phyloP scores from a whole-genome alignment of 2,113 vertebrate genomes.

The Hylia prasina region DNA sequence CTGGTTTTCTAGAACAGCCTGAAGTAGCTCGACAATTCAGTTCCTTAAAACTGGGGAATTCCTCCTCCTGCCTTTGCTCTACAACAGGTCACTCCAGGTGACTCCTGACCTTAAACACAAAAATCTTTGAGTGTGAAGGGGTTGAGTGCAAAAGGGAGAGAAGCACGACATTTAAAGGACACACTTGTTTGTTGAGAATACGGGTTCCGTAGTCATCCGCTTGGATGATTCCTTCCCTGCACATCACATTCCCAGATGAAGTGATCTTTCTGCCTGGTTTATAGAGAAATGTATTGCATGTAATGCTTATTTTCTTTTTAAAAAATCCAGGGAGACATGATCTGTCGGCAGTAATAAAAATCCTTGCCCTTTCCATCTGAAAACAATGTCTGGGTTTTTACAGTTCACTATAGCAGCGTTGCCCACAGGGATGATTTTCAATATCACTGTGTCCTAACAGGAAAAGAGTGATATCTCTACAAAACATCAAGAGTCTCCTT shows the following conservation, averaged over 20 bases:
- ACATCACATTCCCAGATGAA: neutral
- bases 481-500: neutral
- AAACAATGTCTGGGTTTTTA: neutral
- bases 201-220: accelerated
- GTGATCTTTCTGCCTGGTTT: neutral
- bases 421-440: neutral
- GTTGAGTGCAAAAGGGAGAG: neutral
- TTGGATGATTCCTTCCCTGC: neutral
- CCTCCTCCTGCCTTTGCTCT: neutral
- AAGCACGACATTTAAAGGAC: neutral
- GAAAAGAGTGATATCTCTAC: neutral
- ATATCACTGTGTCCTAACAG: neutral
- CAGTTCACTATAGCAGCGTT: neutral
- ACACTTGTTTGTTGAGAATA: neutral
- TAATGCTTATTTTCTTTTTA: neutral
- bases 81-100: neutral
- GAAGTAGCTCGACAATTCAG: neutral
- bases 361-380: neutral
- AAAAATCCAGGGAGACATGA: neutral
- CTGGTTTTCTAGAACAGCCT: neutral
- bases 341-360: neutral
- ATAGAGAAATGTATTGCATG: neutral
- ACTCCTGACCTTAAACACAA: neutral
- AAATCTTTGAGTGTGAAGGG: neutral
- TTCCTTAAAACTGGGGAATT: neutral